Evolutionary conservation across 2,797 vertebrate species (phyloP), one percentile per base, ranked within the genome.

Genomic region (Eulemur albifrons): DNA sequence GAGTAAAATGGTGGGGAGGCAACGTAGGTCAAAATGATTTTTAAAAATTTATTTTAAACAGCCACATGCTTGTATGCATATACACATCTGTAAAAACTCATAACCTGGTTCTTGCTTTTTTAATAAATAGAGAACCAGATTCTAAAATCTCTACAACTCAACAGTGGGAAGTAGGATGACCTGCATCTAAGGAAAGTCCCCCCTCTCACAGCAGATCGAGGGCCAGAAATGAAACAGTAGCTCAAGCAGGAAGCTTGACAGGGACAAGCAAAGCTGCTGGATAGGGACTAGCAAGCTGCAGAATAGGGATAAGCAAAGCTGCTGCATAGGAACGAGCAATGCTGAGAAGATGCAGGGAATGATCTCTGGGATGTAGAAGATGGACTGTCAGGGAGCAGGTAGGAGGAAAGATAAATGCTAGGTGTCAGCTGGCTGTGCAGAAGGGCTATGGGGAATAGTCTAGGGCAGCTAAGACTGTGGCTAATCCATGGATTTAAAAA

Each of bases 31-130:
- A 57, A 72, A 84, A 35, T 15, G 50, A 61, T 69, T 73, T 80
- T 87, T 79, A 18, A 48, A 70, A 76, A 38, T 59, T 59, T 92
- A 76, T 70, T 93, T 94, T 97, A 94, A 93, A 92, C 10, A 92
- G 30, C 21, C 59, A 15, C 61, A 61, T 54, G 9, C 5, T 20
- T 87, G 10, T 52, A 27, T 8, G 5, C 45, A 54, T 45, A 6
- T 2, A 67, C 5, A 69, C 2, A 83, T 3, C 12, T 59, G 13
- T 67, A 70, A 48, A 76, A 50, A 84, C 27, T 32, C n/a, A 45
- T 21, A 91, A 83, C 4, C 21, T 76, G 12, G 7, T 54, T 67
- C 38, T 48, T 32, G 10, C 86, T 81, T 13, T 18, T 95, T 95
- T 88, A 81, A 69, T 52, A 45, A 69, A 27, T 7, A 76, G 52